Base-by-base conservation (phyloP, 2,797 vertebrate genomes). In the Parauchenoglanis ngamensis region DNA sequence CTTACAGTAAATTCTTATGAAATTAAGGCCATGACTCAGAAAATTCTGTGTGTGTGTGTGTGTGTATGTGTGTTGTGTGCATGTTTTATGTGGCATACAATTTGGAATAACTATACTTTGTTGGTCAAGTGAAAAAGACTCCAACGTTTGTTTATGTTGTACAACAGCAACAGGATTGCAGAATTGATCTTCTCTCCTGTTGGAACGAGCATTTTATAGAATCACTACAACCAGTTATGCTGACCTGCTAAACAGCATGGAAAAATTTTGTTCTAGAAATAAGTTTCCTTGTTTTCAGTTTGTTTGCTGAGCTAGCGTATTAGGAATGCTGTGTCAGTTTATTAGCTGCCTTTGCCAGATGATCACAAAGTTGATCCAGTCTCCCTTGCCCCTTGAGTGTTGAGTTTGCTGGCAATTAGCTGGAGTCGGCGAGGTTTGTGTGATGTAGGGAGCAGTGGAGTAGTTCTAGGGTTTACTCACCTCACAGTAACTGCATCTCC, bases 271-370 rank as follows among this genome's bases (percentile, higher is more conserved):
- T 84, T 80, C 56, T 85, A 49, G 72, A 67, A 44, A 21, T 72
- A 88, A 3, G 63, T 81, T 81, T 87, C 70, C 57, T 46, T 35
- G 12, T 57, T 56, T 70, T 61, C 67, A 57, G 81, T 79, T 73
- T 83, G 19, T 86, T 86, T 82, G 54, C 83, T 86, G 73, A 86
- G 59, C 86, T 87, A 84, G 89, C 87, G 91, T 85, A 86, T 84
- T 46, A 83, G 89, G 90, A 81, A 89, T 90, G 88, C 92, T 93
- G 89, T 90, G 89, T 92, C 91, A 89, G 91, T 90, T 92, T 91
- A 90, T 89, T 89, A 88, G 90, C 88, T 91, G 92, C 89, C 90
- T 92, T 92, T 94, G 93, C 93, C 92, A 91, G 89, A 91, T 92
- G 90, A 90, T 87, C 84, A 93, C 92, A 93, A 90, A 85, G 90